Evolutionary conservation across 2,888 invertebrate species (phyloP).

Genomic region (Morpho deidamia): DNA sequence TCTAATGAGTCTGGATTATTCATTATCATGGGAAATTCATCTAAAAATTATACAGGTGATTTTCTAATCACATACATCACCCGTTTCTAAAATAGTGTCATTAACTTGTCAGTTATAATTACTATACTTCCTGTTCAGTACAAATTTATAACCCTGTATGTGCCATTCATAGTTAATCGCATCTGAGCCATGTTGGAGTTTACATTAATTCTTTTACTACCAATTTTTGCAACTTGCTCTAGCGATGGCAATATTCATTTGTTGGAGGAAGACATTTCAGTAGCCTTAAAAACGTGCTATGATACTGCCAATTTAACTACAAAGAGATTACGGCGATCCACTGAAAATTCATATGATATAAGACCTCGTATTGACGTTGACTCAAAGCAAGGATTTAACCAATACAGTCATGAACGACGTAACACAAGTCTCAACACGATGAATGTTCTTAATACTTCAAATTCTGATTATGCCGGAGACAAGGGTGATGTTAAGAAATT

Average conservation of each 20-base stretch:
- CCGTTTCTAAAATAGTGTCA: slow-evolving; percentile 27
- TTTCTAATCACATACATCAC: too few species aligned
- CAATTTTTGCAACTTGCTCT: slow-evolving; percentile 39
- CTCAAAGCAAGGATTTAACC: slow-evolving; percentile 35
- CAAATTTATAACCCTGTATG: slow-evolving; percentile 37
- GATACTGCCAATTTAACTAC: slow-evolving; percentile 19
- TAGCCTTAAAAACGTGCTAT: slow-evolving; percentile 51
- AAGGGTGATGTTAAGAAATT: slow-evolving; percentile 40
- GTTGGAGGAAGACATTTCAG: slow-evolving; percentile 58
- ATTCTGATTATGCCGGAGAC: slow-evolving; percentile 40
- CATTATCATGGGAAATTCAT: too few species aligned
- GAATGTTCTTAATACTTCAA: slow-evolving; percentile 45
- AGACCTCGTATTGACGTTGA: slow-evolving; percentile 45
- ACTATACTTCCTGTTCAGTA: slow-evolving; percentile 42
- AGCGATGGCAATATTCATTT: slow-evolving; percentile 63
- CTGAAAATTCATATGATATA: slow-evolving; percentile 28
- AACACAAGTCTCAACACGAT: slow-evolving; percentile 40
- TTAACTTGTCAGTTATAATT: slow-evolving; percentile 45
- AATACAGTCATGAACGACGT: slow-evolving; percentile 49
- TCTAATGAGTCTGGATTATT: too few species aligned
- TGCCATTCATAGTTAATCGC: slow-evolving; percentile 15
- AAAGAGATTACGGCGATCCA: slow-evolving; percentile 37
- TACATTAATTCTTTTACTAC: slow-evolving; percentile 39
- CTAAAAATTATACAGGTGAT: too few species aligned
- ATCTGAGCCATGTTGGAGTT: slow-evolving; percentile 38